Evolutionary conservation across 37 sponge, comb jelly and placozoan species (phyloP), one percentile per base, ranked within the genome.

Genomic region (Halisarca cf. caerulea): DNA sequence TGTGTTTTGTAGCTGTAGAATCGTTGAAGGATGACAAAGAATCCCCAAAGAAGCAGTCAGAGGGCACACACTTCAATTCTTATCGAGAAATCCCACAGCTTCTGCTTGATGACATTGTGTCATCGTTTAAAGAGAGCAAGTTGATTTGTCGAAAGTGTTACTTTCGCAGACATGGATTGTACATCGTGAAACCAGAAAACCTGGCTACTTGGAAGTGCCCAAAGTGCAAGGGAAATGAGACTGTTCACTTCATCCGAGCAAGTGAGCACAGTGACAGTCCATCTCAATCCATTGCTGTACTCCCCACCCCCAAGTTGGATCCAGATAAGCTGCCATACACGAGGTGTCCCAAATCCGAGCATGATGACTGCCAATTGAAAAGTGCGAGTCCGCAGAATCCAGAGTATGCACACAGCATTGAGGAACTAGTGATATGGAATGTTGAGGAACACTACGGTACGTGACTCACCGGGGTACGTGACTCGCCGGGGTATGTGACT

Each of bases 401-500:
- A 7, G 25, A 20, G 6, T 62, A 20, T 15, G 64, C 64, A 7
- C 64, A 62, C 64, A 62, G 64, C 15, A 23, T 62, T 28, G 64
- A 62, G 64, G 64, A 62, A 15, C 64, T 62, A 7, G 64, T 62
- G 18, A 62, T 62, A 30, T 62, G 64, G 64, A 62, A 62, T 28
- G 30, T 62, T 8, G 64, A 62, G 64, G 6, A 20, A 7, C 64
- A 62, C 30, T 62, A 62, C 64, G 15, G 64, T 62, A 15, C 5
- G 57, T 55, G 57, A 55, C 11, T 20, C 57, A 55, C 17, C 17
- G 57, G 30, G 6, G 64, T 15, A 62, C n/a, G n/a, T n/a, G n/a
- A n/a, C n/a, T n/a, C n/a, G n/a, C n/a, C n/a, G n/a, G n/a, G n/a
- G n/a, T n/a, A n/a, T n/a, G n/a, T n/a, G n/a, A n/a, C n/a, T n/a